Conservation (phyloP, 2,113 vertebrate genomes). For the Sminthopsis crassicaudata region DNA sequence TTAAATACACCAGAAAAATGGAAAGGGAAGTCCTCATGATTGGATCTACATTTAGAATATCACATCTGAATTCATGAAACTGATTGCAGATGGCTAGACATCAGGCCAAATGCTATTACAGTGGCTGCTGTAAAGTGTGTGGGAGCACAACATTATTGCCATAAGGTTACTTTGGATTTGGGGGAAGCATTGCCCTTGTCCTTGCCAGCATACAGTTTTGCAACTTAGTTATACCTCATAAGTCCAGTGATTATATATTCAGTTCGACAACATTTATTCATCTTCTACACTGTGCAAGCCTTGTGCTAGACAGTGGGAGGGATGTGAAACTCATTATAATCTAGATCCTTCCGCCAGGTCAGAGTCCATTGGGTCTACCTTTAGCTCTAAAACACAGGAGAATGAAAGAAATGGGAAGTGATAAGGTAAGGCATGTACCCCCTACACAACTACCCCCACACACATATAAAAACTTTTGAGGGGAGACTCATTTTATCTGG, state of each 20-base stretch:
- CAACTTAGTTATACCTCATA: not conserved
- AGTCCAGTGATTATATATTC: not conserved
- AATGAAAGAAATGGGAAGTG: not conserved
- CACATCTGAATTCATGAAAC: constrained; percentile 74
- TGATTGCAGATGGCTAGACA: constrained; percentile 55
- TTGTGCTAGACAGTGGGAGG: not conserved
- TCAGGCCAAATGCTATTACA: constrained; percentile 29
- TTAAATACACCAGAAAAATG: constrained; percentile 74
- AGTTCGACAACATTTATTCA: not conserved
- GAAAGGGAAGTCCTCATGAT: constrained; percentile 62
- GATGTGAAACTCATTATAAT: not conserved
- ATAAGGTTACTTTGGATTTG: not conserved
- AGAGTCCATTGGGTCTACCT: not conserved
- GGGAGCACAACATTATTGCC: constrained; percentile 44
- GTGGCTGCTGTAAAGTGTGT: constrained; percentile 54
- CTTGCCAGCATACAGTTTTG: not conserved
- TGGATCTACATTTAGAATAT: constrained; percentile 71
- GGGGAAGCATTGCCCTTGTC: not conserved
- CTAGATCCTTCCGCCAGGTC: not conserved
- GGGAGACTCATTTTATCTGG: not conserved
- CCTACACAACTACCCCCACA: not conserved
- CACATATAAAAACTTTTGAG: not conserved
- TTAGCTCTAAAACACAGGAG: not conserved
- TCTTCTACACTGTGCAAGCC: not conserved
- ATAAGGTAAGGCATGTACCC: not conserved